These are phyloP conservation scores for Macrotis lagotis DNA, from an alignment of 2,113 vertebrate species.

Conservation along the genomic window DNA sequence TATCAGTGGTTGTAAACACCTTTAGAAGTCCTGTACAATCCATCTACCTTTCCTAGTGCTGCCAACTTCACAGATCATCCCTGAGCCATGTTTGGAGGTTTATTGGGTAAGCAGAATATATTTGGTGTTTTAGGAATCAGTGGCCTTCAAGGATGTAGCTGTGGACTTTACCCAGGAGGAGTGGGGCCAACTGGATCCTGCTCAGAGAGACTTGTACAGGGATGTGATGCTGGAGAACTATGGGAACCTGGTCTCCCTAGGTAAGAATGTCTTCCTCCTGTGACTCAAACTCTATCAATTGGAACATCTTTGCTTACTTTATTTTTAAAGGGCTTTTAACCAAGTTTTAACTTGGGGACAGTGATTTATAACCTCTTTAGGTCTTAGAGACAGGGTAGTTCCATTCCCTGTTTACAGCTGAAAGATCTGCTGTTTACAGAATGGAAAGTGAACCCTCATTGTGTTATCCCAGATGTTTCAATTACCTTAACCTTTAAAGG, in stretches of 20 bases:
- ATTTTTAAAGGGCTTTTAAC: conserved; percentile 4
- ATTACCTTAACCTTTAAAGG: not conserved
- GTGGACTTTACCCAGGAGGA: conserved; percentile 74
- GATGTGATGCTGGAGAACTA: conserved; percentile 76
- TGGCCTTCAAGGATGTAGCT: conserved; percentile 74
- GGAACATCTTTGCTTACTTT: not conserved
- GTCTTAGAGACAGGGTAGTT: not conserved
- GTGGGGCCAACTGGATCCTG: conserved; percentile 69
- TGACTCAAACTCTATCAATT: conserved; percentile 5
- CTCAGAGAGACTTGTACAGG: conserved; percentile 73
- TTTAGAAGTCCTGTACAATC: not conserved
- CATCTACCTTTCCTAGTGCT: not conserved
- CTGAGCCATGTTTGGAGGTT: not conserved
- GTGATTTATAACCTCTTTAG: not conserved
- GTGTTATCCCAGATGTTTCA: conserved; percentile 12
- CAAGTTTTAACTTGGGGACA: not conserved
- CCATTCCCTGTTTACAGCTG: not conserved
- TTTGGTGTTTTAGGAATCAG: conserved; percentile 54
- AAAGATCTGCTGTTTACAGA: conserved; percentile 37
- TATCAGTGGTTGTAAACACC: not conserved
- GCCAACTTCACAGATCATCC: not conserved
- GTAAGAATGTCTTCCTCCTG: conserved; percentile 57
- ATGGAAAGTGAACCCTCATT: not conserved
- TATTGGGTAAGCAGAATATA: not conserved
- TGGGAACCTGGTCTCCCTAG: conserved; percentile 68